Percentiles rank a stretch among this genome's conserved stretches.
phyloP scores from a whole-genome alignment of 2,888 invertebrate genomes.

The Drosophila limbata region DNA sequence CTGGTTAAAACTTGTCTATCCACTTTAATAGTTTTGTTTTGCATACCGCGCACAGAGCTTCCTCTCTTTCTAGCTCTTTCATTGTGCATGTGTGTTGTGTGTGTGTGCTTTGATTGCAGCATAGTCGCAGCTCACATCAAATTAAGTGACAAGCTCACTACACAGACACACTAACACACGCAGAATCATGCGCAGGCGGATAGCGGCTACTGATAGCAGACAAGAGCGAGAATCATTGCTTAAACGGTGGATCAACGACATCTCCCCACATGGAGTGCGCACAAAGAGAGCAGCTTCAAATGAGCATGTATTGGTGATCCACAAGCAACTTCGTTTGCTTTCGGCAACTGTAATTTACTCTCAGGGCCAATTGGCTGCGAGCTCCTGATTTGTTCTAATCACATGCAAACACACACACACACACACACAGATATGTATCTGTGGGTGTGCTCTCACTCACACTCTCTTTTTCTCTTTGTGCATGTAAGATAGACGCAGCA shows the following conservation, averaged over 20 bases:
- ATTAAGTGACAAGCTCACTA: conserved; percentile 57
- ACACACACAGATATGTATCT: neutral
- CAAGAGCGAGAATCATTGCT: conserved; percentile 47
- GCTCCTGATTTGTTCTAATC: conserved; percentile 22
- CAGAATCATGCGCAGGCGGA: no score
- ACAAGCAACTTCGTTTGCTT: conserved; percentile 22
- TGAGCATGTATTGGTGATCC: conserved; percentile 20
- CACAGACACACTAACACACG: neutral
- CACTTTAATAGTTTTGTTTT: conserved; percentile 73
- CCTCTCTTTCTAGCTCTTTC: conserved; percentile 5
- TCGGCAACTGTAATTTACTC: conserved; percentile 33
- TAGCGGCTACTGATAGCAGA: conserved; percentile 33
- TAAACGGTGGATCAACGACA: conserved; percentile 53
- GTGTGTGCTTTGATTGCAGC: conserved; percentile 60
- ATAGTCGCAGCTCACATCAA: conserved; percentile 53
- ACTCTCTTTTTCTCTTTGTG: conserved; percentile 8
- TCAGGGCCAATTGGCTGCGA: conserved; percentile 27
- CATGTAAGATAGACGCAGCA: conserved; percentile 4
- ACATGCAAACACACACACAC: conserved; percentile 3
- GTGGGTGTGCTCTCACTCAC: conserved; percentile 6
- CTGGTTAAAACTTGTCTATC: conserved; percentile 68
- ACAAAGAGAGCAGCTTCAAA: conserved; percentile 11
- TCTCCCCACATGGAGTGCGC: conserved; percentile 30
- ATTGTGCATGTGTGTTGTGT: conserved; percentile 20
- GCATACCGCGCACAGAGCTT: conserved; percentile 48